These are phyloP conservation scores for Bellardia bayeri DNA, from an alignment of 2,888 invertebrate species.

Conservation along the genomic window DNA sequence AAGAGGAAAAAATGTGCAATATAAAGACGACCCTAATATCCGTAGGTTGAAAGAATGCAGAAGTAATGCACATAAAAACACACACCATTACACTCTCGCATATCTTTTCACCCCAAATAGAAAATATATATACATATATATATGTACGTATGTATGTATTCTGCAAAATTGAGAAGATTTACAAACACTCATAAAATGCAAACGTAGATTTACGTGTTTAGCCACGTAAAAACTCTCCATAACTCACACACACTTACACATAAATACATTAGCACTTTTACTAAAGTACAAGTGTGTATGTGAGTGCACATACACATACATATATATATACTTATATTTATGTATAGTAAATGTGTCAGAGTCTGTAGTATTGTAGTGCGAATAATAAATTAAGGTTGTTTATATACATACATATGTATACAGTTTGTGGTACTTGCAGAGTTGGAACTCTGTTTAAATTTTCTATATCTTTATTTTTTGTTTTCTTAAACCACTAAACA, in stretches of 20 bases:
- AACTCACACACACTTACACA: not conserved
- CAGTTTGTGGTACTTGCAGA: constrained; percentile 21
- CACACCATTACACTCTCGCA: not conserved
- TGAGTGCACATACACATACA: no score
- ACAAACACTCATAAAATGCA: constrained; percentile 50
- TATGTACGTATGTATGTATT: not conserved
- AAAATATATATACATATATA: no score
- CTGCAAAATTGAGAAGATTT: constrained; percentile 44
- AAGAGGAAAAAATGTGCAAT: no score
- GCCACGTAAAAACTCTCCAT: constrained; percentile 10
- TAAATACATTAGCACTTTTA: not conserved
- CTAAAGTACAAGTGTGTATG: not conserved
- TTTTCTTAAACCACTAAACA: constrained; percentile 32
- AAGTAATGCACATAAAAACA: not conserved
- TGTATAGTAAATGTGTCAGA: not conserved
- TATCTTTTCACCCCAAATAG: not conserved
- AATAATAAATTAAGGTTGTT: constrained; percentile 53
- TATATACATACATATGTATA: constrained; percentile 13
- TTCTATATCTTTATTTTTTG: not conserved
- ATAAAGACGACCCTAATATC: no score
- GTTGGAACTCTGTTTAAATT: constrained; percentile 38
- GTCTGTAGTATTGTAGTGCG: not conserved
- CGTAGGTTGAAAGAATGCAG: not conserved
- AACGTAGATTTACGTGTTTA: constrained; percentile 46
- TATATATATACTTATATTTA: not conserved